Percentiles rank a stretch among this genome's conserved stretches.
These are phyloP conservation scores for Allygus modestus DNA, from an alignment of 2,888 invertebrate genomes.

Conservation along the genomic window DNA sequence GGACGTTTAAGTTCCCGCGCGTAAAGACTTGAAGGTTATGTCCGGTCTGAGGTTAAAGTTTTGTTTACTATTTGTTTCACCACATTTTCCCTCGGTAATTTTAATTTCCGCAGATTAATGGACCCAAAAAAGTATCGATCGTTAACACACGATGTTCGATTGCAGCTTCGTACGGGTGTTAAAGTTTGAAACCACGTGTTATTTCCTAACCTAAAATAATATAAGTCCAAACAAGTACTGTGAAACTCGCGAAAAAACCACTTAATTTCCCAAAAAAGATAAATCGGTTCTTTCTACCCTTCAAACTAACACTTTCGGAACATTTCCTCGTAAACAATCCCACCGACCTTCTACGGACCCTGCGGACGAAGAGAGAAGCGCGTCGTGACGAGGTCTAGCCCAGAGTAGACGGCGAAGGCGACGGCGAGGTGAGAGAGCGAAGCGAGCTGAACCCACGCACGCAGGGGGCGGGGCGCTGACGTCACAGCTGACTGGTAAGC, in stretches of 20 bases:
- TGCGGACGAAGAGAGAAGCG: neutral
- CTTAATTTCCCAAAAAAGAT: no score
- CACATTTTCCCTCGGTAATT: neutral
- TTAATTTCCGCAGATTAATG: no score
- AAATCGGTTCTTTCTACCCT: no score
- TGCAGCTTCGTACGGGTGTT: no score
- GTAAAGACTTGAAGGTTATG: conserved; percentile 5
- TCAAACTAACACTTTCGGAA: no score
- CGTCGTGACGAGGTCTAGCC: conserved; percentile 4
- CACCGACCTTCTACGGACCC: neutral
- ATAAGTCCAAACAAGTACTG: no score
- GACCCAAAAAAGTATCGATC: no score
- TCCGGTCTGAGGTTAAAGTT: neutral
- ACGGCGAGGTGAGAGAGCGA: neutral
- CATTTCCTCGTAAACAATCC: no score
- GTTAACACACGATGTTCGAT: no score
- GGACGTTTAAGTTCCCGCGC: neutral
- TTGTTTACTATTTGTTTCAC: neutral
- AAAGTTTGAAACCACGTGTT: neutral
- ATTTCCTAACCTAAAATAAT: neutral
- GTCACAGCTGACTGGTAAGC: conserved; percentile 58
- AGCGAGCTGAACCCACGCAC: conserved; percentile 35
- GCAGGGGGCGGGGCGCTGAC: conserved; percentile 54
- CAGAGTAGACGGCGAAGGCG: neutral
- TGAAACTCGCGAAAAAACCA: no score